phyloP scores from a whole-genome alignment of 2,113 vertebrate species.

The Ceyx melanurus region DNA sequence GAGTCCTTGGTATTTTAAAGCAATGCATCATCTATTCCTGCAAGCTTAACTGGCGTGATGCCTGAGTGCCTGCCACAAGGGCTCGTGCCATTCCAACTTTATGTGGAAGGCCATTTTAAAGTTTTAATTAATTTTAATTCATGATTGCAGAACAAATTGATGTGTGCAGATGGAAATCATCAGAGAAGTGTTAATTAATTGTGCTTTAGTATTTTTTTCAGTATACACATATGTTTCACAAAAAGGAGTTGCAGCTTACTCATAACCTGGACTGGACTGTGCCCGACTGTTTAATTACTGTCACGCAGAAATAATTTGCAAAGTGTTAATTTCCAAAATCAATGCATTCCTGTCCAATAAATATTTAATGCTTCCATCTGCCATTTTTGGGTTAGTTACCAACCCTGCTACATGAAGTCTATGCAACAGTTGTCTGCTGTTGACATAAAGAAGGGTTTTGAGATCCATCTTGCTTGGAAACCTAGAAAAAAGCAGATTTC shows the following conservation, averaged over 20 bases:
- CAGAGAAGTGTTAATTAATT: not conserved
- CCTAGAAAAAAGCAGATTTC: not conserved
- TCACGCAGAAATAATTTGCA: conserved; percentile 44
- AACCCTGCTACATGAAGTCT: not conserved
- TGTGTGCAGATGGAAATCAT: conserved; percentile 29
- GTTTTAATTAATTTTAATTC: conserved; percentile 43
- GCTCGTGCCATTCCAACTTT: not conserved
- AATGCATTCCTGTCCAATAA: conserved; percentile 51
- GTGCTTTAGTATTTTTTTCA: not conserved
- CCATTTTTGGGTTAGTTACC: conserved; percentile 33
- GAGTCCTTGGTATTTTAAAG: conserved; percentile 7
- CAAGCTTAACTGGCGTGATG: not conserved
- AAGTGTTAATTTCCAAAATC: conserved; percentile 58
- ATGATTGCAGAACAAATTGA: not conserved
- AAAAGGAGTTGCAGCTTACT: conserved; percentile 38
- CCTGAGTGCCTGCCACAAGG: not conserved
- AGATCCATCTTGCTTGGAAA: conserved; percentile 13
- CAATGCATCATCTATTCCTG: not conserved
- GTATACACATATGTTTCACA: conserved; percentile 33
- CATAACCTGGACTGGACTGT: conserved; percentile 44
- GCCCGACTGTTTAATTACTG: conserved; percentile 50
- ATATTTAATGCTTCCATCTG: conserved; percentile 70
- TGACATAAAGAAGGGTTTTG: conserved; percentile 19
- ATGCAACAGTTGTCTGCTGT: conserved; percentile 34
- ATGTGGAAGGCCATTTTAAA: not conserved